phyloP scores from a whole-genome alignment of 2,888 invertebrate species.

The Lampropteryx suffumata region DNA sequence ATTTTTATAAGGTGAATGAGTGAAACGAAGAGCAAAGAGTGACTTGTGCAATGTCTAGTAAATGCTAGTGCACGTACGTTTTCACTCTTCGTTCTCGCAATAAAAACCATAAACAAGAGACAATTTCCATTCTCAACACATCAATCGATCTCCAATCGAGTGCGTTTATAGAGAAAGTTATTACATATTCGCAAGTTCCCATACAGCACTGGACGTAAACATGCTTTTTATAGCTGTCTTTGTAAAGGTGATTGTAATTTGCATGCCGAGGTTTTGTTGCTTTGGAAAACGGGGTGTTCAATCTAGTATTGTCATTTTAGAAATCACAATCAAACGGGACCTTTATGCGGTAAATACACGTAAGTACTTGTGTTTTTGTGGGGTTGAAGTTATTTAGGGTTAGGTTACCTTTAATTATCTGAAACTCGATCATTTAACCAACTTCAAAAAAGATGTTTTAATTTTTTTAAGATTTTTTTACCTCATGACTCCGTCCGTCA shows the following conservation, averaged over 20 bases:
- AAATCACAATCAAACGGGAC: neutral
- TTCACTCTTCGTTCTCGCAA: neutral
- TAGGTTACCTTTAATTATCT: no score
- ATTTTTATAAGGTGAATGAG: no score
- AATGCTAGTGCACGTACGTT: slow-evolving; percentile 12
- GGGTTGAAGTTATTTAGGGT: no score
- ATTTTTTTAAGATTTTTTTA: no score
- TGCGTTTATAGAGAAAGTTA: slow-evolving; percentile 56
- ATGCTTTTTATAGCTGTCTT: slow-evolving; percentile 39
- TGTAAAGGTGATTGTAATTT: slow-evolving; percentile 32
- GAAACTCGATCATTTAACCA: no score
- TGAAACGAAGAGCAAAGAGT: no score
- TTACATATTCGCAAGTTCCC: slow-evolving; percentile 33
- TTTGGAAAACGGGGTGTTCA: slow-evolving; percentile 18
- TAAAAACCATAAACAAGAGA: slow-evolving; percentile 21
- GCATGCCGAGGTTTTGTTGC: slow-evolving; percentile 26
- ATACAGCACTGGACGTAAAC: slow-evolving; percentile 37
- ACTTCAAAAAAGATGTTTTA: no score
- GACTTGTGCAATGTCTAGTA: no score
- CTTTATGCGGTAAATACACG: no score
- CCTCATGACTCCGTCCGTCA: no score
- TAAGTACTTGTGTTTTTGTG: no score
- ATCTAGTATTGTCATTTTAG: slow-evolving; percentile 12
- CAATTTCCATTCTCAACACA: slow-evolving; percentile 26
- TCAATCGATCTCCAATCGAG: slow-evolving; percentile 39